Evolutionary conservation across 1,140 invertebrate species (phyloP).

Genomic region (Homalodisca vitripennis): DNA sequence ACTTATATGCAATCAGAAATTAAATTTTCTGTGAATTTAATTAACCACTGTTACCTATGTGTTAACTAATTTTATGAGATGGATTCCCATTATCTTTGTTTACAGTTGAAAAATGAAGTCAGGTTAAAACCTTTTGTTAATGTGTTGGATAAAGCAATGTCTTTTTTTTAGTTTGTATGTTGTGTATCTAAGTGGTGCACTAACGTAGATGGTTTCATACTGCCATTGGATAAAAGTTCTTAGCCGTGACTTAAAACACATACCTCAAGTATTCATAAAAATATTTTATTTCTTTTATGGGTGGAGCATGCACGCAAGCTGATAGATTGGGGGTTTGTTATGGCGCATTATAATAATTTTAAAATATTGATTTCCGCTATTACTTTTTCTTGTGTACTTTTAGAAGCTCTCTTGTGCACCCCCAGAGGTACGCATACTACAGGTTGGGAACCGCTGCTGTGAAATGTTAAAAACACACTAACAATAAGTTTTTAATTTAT

Average conservation of each 20-base stretch:
- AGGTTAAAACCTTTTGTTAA: neutral
- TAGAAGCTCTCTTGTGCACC: neutral
- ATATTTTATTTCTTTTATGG: neutral
- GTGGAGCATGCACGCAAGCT: too few species aligned
- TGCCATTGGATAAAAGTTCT: slow-evolving; percentile 15
- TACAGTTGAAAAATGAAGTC: slow-evolving; percentile 11
- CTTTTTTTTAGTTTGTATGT: slow-evolving; percentile 21
- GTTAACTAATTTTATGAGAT: slow-evolving; percentile 12
- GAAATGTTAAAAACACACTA: too few species aligned
- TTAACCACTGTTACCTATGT: neutral
- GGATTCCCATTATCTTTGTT: slow-evolving; percentile 22
- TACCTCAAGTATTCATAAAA: slow-evolving; percentile 24
- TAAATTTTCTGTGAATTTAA: slow-evolving; percentile 12
- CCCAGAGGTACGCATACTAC: slow-evolving; percentile 1
- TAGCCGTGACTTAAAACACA: slow-evolving; percentile 21
- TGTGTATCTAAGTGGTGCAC: slow-evolving; percentile 18
- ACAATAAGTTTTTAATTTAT: too few species aligned
- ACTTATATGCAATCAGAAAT: slow-evolving; percentile 14
- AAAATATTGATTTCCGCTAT: neutral
- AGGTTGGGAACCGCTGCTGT: slow-evolving; percentile 17
- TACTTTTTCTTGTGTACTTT: slow-evolving; percentile 7
- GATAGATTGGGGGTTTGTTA: too few species aligned
- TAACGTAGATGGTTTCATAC: slow-evolving; percentile 22
- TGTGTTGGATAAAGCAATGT: neutral
- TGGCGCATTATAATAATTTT: too few species aligned